A percentile compares a stretch with the other conserved stretches of the same genome.
These are phyloP conservation scores for Drosophila bocki DNA, from an alignment of 1,140 invertebrate species.

Conservation along the genomic window DNA sequence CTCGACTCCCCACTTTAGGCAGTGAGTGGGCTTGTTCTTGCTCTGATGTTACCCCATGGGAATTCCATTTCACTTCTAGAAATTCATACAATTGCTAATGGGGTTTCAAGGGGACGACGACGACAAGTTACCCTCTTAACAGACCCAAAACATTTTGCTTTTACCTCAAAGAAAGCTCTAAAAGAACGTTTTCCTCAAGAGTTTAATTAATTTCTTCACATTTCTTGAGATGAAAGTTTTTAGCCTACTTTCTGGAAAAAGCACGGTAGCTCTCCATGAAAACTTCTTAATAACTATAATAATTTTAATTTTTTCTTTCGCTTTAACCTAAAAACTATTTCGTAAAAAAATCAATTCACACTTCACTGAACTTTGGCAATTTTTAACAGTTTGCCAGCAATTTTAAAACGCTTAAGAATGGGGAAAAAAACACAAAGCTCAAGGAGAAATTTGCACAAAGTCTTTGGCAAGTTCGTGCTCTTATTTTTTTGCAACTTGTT, in stretches of 20 bases:
- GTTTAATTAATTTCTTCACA: neutral
- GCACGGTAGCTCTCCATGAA: neutral
- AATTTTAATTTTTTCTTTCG: conserved; percentile 2
- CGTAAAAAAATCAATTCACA: conserved; percentile 38
- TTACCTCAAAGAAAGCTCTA: conserved; percentile 1
- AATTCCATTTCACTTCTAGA: conserved; percentile 17
- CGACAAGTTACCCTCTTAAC: conserved; percentile 9
- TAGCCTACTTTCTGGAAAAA: conserved; percentile 2
- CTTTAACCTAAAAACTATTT: neutral
- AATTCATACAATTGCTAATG: conserved; percentile 32
- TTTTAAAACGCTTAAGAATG: conserved; percentile 45
- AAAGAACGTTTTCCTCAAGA: neutral
- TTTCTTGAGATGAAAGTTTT: conserved; percentile 2
- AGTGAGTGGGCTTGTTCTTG: conserved; percentile 24
- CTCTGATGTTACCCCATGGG: conserved; percentile 25
- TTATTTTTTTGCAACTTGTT: conserved; percentile 38
- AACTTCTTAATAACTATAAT: conserved; percentile 7
- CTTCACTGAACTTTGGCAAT: conserved; percentile 36
- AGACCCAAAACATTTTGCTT: conserved; percentile 16
- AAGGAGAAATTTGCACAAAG: conserved; percentile 42
- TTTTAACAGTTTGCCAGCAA: conserved; percentile 19
- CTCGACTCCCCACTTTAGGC: conserved; percentile 41
- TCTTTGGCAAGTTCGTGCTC: conserved; percentile 46
- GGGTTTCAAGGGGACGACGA: conserved; percentile 18
- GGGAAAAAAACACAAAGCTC: conserved; percentile 26